Conservation (phyloP, 2,888 invertebrate species). For the Allolobophora icterica region DNA sequence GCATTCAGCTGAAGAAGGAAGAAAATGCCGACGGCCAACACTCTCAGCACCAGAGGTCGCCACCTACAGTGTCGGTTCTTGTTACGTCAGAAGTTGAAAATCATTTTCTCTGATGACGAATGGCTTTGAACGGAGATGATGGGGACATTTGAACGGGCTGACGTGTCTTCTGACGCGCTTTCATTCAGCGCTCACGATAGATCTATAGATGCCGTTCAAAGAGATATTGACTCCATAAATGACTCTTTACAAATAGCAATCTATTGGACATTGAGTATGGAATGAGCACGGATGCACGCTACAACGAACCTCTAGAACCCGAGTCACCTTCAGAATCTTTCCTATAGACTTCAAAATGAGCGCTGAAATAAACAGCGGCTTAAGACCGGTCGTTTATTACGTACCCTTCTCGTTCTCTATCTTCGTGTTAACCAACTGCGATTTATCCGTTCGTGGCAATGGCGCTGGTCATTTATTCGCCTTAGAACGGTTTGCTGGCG, state of each 20-base stretch:
- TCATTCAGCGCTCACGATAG: not conserved
- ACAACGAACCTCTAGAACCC: not conserved
- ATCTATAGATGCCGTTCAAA: not conserved
- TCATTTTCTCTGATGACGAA: constrained; percentile 7
- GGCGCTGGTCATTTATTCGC: not conserved
- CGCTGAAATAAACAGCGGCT: too few species aligned
- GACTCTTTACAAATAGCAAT: not conserved
- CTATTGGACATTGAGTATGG: not conserved
- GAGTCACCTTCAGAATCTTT: not conserved
- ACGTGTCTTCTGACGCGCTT: not conserved
- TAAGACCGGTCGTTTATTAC: not conserved
- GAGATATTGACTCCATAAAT: not conserved
- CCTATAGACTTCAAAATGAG: too few species aligned
- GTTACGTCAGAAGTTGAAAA: not conserved
- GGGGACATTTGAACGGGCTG: not conserved
- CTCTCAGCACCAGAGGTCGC: not conserved
- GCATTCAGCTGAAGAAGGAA: not conserved
- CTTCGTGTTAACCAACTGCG: not conserved
- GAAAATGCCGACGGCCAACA: not conserved
- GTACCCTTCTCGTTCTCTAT: not conserved
- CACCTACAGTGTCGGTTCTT: not conserved
- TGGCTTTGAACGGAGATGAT: not conserved
- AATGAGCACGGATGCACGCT: not conserved
- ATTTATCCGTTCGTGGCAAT: not conserved
- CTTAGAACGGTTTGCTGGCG: not conserved